Conservation (phyloP, 2,113 vertebrate genomes). For the Rynchops niger region DNA sequence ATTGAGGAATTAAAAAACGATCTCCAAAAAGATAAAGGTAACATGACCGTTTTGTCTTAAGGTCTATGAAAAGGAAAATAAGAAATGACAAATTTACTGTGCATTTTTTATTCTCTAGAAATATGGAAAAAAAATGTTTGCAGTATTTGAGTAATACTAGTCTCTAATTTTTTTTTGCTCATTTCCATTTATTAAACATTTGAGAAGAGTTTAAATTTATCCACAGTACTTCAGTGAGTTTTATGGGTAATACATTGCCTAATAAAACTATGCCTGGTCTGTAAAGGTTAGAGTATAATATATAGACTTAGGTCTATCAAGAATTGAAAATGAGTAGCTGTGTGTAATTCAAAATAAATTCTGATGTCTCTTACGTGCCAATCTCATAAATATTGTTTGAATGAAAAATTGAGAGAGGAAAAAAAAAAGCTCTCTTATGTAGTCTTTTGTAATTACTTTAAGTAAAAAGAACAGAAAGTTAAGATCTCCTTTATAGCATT, state of each 20-base stretch:
- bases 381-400: not conserved
- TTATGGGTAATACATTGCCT: not conserved
- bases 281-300: not conserved
- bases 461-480: not conserved
- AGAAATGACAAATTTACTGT: not conserved
- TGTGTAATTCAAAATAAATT: not conserved
- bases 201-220: not conserved
- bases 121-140: not conserved
- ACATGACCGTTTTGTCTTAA: not conserved
- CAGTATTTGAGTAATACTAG: not conserved
- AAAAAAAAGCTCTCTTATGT: not conserved
- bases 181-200: not conserved
- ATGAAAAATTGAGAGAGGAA: accelerated
- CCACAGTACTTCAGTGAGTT: not conserved
- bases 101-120: not conserved
- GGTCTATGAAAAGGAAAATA: not conserved
- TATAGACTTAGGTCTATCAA: not conserved
- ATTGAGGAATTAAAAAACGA: conserved; percentile 87
- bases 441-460: not conserved
- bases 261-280: not conserved
- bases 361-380: not conserved
- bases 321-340: not conserved
- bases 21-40: conserved; percentile 84
- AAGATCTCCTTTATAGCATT: not conserved
- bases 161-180: not conserved